phyloP scores from a whole-genome alignment of 2,113 vertebrate species.

The Oreochromis aureus region DNA sequence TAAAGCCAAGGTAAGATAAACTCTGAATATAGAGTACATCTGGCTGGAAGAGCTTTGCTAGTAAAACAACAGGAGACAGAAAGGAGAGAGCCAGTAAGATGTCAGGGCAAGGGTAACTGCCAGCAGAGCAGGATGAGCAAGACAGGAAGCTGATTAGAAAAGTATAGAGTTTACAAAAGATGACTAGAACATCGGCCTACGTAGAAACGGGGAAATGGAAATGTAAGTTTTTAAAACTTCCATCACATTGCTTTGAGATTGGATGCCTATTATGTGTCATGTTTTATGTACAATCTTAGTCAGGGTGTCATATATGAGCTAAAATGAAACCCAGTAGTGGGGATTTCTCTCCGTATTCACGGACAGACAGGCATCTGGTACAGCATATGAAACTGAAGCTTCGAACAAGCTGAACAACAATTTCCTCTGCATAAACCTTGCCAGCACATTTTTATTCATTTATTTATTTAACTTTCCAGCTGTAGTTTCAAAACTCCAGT shows the following conservation, averaged over 20 bases:
- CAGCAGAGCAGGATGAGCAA: background rate
- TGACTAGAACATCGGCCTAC: background rate
- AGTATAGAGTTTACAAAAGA: background rate
- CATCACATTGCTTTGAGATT: background rate
- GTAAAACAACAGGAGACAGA: conserved; percentile 31
- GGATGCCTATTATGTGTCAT: background rate
- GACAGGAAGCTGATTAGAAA: background rate
- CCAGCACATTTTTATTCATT: background rate
- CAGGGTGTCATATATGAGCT: background rate
- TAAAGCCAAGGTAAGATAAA: conserved; percentile 58
- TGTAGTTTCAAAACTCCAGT: background rate
- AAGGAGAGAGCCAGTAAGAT: background rate
- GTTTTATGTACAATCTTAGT: background rate
- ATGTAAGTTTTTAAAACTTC: background rate
- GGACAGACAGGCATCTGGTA: background rate
- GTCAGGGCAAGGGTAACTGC: conserved; percentile 6
- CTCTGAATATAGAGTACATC: conserved; percentile 41
- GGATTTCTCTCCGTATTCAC: background rate
- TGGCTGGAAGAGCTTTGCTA: conserved; percentile 25
- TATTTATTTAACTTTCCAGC: background rate
- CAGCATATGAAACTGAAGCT: background rate
- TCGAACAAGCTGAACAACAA: background rate
- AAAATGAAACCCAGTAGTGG: background rate
- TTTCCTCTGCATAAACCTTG: background rate
- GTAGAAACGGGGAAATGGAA: background rate